A percentile compares a stretch with the other conserved stretches of the same genome.
phyloP scores from a whole-genome alignment of 1,140 invertebrate species.

The Lordiphosa collinella region DNA sequence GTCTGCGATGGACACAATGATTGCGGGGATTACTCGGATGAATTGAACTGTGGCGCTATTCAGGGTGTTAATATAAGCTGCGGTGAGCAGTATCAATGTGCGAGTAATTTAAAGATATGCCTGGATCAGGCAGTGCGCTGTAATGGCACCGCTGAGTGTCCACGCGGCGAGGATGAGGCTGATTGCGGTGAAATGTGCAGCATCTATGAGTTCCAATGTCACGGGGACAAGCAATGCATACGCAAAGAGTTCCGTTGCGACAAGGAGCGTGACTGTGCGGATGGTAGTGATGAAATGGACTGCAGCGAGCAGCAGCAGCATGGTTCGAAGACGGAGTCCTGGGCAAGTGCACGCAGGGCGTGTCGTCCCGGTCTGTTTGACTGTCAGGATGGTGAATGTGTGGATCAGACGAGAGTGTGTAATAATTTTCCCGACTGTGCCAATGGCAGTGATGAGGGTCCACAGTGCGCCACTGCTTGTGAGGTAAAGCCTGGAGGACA shows the following conservation, averaged over 20 bases:
- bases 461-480: slow-evolving; percentile 58
- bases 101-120: slow-evolving; percentile 81
- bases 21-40: slow-evolving; percentile 81
- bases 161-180: slow-evolving; percentile 84
- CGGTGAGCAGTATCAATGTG: slow-evolving; percentile 81
- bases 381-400: slow-evolving; percentile 81
- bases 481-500: not conserved
- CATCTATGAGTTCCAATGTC: slow-evolving; percentile 82
- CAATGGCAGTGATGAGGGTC: slow-evolving; percentile 66
- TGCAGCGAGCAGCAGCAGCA: slow-evolving; percentile 80
- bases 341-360: slow-evolving; percentile 7
- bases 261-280: slow-evolving; percentile 83
- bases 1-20: slow-evolving; percentile 81
- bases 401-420: slow-evolving; percentile 82
- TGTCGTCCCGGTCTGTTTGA: slow-evolving; percentile 67
- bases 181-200: slow-evolving; percentile 80
- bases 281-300: slow-evolving; percentile 83
- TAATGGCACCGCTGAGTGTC: slow-evolving; percentile 86
- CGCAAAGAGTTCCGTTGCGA: slow-evolving; percentile 85
- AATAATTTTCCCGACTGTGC: slow-evolving; percentile 84
- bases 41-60: slow-evolving; percentile 70
- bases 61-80: slow-evolving; percentile 39
- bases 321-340: not conserved
- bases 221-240: slow-evolving; percentile 80
- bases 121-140: slow-evolving; percentile 81